These are phyloP conservation scores for Nemurella pictetii DNA, from an alignment of 2,888 invertebrate species.

Conservation along the genomic window DNA sequence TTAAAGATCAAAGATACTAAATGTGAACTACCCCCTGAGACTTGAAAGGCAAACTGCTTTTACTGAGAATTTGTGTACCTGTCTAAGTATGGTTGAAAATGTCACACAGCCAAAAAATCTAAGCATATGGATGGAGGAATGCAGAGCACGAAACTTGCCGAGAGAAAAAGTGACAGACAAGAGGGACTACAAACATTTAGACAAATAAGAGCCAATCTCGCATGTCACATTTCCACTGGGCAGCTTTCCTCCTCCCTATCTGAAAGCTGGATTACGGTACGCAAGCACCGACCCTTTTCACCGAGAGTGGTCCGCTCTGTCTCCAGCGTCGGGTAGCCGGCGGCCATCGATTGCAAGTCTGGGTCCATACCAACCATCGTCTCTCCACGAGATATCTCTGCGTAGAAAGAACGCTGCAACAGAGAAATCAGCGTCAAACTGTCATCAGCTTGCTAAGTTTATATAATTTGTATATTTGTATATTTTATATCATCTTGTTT, in stretches of 20 bases:
- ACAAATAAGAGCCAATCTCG: background rate
- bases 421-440: conserved; percentile 43
- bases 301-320: conserved; percentile 74
- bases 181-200: background rate
- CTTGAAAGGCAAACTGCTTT: too few species aligned
- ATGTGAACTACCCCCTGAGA: too few species aligned
- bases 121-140: too few species aligned
- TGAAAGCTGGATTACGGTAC: background rate
- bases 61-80: too few species aligned
- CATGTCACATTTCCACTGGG: background rate
- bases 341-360: conserved; percentile 53
- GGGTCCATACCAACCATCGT: conserved; percentile 68
- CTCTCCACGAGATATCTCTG: conserved; percentile 75
- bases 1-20: too few species aligned
- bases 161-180: too few species aligned
- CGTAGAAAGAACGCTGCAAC: conserved; percentile 67
- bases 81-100: too few species aligned
- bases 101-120: too few species aligned
- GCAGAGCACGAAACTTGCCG: too few species aligned
- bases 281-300: conserved; percentile 57
- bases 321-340: conserved; percentile 62
- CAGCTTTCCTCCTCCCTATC: background rate
- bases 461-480: too few species aligned
- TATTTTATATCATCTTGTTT: too few species aligned
- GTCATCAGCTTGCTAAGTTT: conserved; percentile 48